These are phyloP conservation scores for Lithodes maja DNA, from an alignment of 2,888 invertebrate genomes.

Conservation along the genomic window DNA sequence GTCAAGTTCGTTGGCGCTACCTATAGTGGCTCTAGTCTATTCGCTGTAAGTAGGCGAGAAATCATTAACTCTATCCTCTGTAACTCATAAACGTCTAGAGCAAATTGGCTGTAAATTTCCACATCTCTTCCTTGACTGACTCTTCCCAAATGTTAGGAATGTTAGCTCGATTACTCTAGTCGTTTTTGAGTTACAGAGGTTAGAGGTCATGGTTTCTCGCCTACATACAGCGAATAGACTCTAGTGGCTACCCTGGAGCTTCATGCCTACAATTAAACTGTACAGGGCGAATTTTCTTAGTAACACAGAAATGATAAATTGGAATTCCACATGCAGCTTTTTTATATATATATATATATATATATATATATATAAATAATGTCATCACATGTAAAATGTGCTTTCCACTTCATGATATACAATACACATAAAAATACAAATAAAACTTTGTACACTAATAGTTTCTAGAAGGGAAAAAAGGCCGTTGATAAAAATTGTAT, in stretches of 20 bases:
- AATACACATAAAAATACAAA: conserved; percentile 1
- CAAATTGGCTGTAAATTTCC: too few relatives aligned
- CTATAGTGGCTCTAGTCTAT: too few relatives aligned
- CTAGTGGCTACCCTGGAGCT: background rate
- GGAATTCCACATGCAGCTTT: conserved; percentile 20
- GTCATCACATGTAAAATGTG: conserved; percentile 12
- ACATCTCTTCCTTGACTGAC: too few relatives aligned
- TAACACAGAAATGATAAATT: conserved; percentile 16
- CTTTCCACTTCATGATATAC: background rate
- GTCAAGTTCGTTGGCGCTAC: too few relatives aligned
- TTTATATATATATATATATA: background rate
- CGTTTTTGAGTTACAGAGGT: too few relatives aligned
- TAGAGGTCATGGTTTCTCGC: too few relatives aligned
- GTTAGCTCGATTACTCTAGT: too few relatives aligned
- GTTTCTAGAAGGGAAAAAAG: conserved; percentile 5
- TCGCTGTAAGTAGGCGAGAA: too few relatives aligned
- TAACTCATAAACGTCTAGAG: too few relatives aligned
- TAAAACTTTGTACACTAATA: background rate
- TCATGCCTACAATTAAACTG: conserved; percentile 33
- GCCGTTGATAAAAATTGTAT: background rate
- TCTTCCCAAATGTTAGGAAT: too few relatives aligned
- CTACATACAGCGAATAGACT: too few relatives aligned
- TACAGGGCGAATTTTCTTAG: conserved; percentile 6
- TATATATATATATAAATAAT: background rate
- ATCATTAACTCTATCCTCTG: too few relatives aligned